Conservation (phyloP, 2,888 invertebrate species). For the Philereme transversata region DNA sequence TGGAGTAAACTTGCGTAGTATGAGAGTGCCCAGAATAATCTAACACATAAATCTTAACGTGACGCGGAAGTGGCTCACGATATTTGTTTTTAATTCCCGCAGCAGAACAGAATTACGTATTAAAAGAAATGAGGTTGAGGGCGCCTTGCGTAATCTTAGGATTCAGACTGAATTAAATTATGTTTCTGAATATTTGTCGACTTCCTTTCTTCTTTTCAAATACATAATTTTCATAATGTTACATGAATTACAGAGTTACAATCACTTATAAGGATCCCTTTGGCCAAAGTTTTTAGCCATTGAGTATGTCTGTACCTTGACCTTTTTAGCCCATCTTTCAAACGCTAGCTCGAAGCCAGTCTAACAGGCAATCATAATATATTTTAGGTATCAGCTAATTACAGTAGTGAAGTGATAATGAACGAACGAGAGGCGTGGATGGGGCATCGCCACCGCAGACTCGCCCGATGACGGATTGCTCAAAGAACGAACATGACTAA, state of each 20-base stretch:
- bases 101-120: constrained; percentile 44
- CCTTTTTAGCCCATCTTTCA: no score
- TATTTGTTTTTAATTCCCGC: constrained; percentile 52
- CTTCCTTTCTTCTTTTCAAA: no score
- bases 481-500: constrained; percentile 56
- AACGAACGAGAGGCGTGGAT: constrained; percentile 65
- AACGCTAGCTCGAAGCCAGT: neutral
- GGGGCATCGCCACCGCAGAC: constrained; percentile 47
- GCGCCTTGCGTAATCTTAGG: constrained; percentile 20
- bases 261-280: no score
- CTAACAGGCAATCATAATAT: constrained; percentile 1
- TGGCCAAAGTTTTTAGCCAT: no score
- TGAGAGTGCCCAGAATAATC: constrained; percentile 60
- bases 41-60: constrained; percentile 54
- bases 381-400: constrained; percentile 45
- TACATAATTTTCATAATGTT: no score
- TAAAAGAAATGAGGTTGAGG: constrained; percentile 28
- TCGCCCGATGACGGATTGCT: constrained; percentile 64
- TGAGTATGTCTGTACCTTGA: no score
- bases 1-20: constrained; percentile 56
- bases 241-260: no score
- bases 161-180: constrained; percentile 16
- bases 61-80: constrained; percentile 54
- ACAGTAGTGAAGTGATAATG: constrained; percentile 65
- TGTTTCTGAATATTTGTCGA: no score